Evolutionary conservation across 2,797 vertebrate genomes (phyloP).

Genomic region (Anas georgica): DNA sequence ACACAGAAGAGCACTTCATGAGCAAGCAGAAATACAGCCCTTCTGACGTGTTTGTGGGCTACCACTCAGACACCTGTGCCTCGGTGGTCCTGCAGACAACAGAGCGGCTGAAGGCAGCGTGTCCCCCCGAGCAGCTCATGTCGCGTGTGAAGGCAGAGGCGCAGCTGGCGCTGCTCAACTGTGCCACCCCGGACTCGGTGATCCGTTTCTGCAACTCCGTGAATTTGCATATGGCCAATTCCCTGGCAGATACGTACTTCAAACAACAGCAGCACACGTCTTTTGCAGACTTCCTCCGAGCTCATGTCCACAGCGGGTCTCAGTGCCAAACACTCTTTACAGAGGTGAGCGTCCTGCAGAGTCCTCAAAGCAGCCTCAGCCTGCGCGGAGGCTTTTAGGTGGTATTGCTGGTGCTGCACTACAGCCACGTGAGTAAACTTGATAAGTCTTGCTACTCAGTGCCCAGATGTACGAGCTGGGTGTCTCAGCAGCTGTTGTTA

Average conservation of each 20-base stretch:
- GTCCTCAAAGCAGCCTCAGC: accelerated
- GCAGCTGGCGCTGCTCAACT: conserved; percentile 84
- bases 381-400: no score
- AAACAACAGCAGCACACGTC: conserved; percentile 84
- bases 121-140: conserved; percentile 36
- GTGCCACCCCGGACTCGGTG: conserved; percentile 92
- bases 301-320: conserved; percentile 54
- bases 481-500: background rate
- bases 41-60: conserved; percentile 90
- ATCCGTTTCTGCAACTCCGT: conserved; percentile 82
- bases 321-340: conserved; percentile 76
- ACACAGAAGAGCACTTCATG: conserved; percentile 15
- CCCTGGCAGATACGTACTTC: conserved; percentile 82
- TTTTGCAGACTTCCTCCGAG: conserved; percentile 85
- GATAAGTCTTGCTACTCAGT: background rate
- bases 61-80: conserved; percentile 91
- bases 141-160: conserved; percentile 74
- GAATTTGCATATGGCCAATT: conserved; percentile 65
- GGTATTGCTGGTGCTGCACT: accelerated
- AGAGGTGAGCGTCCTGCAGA: conserved; percentile 80
- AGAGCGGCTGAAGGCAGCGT: conserved; percentile 64
- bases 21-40: conserved; percentile 78
- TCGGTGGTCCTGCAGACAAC: conserved; percentile 88
- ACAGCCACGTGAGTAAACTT: accelerated
- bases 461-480: accelerated